phyloP scores from a whole-genome alignment of 2,113 vertebrate genomes.

The Mormyrus lacerda region DNA sequence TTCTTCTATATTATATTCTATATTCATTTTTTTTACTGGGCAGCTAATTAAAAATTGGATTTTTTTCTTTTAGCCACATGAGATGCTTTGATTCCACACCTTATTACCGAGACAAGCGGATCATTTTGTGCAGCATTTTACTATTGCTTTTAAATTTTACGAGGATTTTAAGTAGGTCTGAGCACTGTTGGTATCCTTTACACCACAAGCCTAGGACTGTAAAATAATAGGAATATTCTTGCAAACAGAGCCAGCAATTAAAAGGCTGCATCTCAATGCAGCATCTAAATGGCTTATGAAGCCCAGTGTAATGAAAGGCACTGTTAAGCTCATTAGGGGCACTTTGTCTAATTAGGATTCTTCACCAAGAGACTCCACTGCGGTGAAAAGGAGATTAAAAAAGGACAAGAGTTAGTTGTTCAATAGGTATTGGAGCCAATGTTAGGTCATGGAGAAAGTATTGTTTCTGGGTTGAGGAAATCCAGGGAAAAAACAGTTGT shows the following conservation, averaged over 20 bases:
- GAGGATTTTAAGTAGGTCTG: background rate
- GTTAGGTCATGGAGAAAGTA: background rate
- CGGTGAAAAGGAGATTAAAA: background rate
- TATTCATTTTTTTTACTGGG: background rate
- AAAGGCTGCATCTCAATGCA: background rate
- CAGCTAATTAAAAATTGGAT: background rate
- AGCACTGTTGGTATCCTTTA: background rate
- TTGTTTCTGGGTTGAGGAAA: background rate
- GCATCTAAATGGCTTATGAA: background rate
- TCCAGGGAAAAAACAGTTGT: background rate
- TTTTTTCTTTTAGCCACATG: background rate
- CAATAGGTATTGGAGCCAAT: background rate
- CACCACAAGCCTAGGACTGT: background rate
- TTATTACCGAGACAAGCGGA: background rate
- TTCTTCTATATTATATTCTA: background rate
- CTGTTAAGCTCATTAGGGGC: slow-evolving; percentile 15
- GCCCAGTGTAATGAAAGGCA: slow-evolving; percentile 3
- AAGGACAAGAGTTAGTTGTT: slow-evolving; percentile 14
- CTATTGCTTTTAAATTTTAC: background rate
- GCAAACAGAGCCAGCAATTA: background rate
- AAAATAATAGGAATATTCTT: background rate
- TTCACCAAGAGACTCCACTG: background rate
- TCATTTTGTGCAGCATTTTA: background rate
- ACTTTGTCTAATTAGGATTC: slow-evolving; percentile 16
- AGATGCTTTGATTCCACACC: background rate